Base-by-base conservation (phyloP, 1,140 invertebrate genomes). In the Lordiphosa collinella region DNA sequence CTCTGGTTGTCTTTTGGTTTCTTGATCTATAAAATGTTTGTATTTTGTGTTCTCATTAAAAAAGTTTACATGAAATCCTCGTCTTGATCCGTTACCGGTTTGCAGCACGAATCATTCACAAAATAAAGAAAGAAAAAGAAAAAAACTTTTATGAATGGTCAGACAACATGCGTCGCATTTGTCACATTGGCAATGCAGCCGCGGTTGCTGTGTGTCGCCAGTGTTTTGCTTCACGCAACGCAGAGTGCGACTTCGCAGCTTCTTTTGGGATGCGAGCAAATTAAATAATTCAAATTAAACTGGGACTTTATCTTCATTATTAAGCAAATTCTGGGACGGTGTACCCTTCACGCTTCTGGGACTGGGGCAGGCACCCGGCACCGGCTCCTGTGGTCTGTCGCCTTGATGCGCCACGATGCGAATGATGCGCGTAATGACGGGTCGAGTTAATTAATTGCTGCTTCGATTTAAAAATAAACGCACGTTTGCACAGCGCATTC, bases 371-470 rank as follows among this genome's bases (percentile, higher is more conserved):
- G 12, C n/a, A 32, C 13, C 3, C 18, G 35, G 29, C 50, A 56
- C 62, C 63, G 63, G 63, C 63, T 67, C 78, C 78, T 82, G 78
- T 82, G 78, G 78, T 82, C 78, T 76, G 78, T 75, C 68, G 78
- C 72, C 73, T 46, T 78, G 78, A 84, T 82, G 72, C 72, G 67
- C 56, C 44, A 75, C 78, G 56, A 84, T 84, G 74, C 58, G 78
- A 82, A 71, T 71, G 79, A 82, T 78, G 78, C 78, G 78, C 79
- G 78, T 82, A 82, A 82, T 82, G 78, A 82, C 78, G 78, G 78
- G 62, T 78, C 67, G 78, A 82, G 78, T 82, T 82, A 82, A 82
- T 82, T 82, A 82, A 82, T 82, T 82, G 78, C 78, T 84, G 78
- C 72, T 61, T 82, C 67, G 78, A 78, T 84, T 82, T 82, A 85